phyloP scores from a whole-genome alignment of 2,888 invertebrate genomes.

The Microdon myrmicae region DNA sequence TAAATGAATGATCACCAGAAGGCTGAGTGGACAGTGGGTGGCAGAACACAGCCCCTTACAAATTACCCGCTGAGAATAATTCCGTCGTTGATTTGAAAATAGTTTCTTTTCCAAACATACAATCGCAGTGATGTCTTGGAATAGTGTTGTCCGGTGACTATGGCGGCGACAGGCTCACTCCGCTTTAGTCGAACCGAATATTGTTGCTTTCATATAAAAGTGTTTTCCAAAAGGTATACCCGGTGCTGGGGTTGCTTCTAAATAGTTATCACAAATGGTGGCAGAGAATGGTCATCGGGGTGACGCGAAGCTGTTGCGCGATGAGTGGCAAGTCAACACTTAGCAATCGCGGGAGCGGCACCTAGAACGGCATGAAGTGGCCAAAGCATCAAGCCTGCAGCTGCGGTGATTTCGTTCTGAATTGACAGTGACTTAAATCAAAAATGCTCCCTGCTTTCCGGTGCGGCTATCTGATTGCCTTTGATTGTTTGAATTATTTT shows the following conservation, averaged over 20 bases:
- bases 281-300: slow-evolving; percentile 34
- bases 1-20: slow-evolving; percentile 43
- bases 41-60: slow-evolving; percentile 10
- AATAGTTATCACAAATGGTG: too few species aligned
- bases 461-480: slow-evolving; percentile 50
- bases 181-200: too few species aligned
- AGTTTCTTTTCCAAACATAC: too few species aligned
- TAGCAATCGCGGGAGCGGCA: background rate
- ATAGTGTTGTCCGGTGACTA: too few species aligned
- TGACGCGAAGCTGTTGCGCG: slow-evolving; percentile 41
- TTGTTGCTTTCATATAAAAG: too few species aligned
- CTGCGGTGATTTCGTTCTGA: slow-evolving; percentile 28
- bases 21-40: slow-evolving; percentile 13
- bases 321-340: slow-evolving; percentile 29
- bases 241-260: too few species aligned
- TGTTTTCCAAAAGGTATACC: too few species aligned
- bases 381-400: slow-evolving; percentile 6
- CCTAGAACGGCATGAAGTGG: slow-evolving; percentile 1
- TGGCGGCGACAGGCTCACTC: too few species aligned
- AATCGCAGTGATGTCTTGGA: too few species aligned
- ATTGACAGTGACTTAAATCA: slow-evolving; percentile 46
- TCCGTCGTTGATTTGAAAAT: too few species aligned
- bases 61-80: slow-evolving; percentile 24
- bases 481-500: slow-evolving; percentile 52
- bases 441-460: slow-evolving; percentile 49